Base-by-base conservation (phyloP, 2,888 invertebrate genomes). In the Chrysopilus asiliformis region DNA sequence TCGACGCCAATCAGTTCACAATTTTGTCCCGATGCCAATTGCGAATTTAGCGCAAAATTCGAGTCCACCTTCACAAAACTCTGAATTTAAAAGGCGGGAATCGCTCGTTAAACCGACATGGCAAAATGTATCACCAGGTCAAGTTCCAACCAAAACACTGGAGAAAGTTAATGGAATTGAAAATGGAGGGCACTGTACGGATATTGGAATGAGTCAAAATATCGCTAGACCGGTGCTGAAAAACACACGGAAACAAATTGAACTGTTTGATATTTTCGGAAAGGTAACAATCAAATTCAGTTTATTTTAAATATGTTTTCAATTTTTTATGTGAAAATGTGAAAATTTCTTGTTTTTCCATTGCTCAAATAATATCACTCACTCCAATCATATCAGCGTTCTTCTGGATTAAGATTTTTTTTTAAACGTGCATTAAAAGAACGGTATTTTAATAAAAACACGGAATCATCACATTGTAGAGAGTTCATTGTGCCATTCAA, bases 41-140 rank as follows among this genome's bases (percentile, higher is more conserved):
- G n/a, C n/a, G n/a, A 44, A 25, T 9, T 17, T 7, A 10, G 10
- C 32, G 15, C 27, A 28, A 4, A 38, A 13, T 32, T 27, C 17
- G 4, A 37, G 17, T 18, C 5, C 37, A 14, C 19, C 36, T n/a
- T 32, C 35, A n/a, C 32, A 32, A 17, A 22, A 26, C 26, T 3
- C 39, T 24, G 29, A 34, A 32, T 33, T 47, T 42, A 51, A 40
- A 43, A 51, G 64, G 1, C 54, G 60, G 9, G 62, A 64, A 29
- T 64, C 64, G 0, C 41, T 64, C 40, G 60, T 61, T 15, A 64
- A 64, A 40, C 62, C 62, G 27, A 63, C 64, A 22, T 63, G 62
- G 62, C 64, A 60, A 49, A 58, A 61, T 44, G 60, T 60, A 19
- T 56, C 55, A 3, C 62, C 62, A 0, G 62, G 62, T 18, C 63